Percentiles rank a stretch among this genome's conserved stretches.
Evolutionary conservation across 2,888 invertebrate genomes (phyloP).

Genomic region (Brachyopa scutellaris): DNA sequence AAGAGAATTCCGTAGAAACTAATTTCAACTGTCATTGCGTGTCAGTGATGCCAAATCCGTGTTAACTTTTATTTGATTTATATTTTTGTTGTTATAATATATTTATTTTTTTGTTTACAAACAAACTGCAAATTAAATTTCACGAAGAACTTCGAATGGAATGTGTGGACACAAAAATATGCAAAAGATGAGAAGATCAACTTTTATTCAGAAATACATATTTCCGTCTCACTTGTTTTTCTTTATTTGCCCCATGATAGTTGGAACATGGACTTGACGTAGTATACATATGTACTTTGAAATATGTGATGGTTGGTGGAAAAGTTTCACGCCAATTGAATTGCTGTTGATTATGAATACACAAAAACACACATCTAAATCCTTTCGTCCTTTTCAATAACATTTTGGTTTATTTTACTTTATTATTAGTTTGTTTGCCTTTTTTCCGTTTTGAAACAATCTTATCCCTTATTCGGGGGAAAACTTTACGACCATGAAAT

Average conservation of each 20-base stretch:
- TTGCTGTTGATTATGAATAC: not conserved
- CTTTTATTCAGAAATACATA: not conserved
- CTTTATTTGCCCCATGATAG: no score
- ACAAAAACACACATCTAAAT: no score
- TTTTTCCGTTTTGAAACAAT: not conserved
- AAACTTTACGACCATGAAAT: no score
- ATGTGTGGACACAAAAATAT: not conserved
- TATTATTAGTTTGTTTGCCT: no score
- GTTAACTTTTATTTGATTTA: constrained; percentile 30
- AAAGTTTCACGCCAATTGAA: not conserved
- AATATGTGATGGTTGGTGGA: no score
- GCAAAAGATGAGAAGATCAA: not conserved
- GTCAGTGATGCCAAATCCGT: constrained; percentile 51
- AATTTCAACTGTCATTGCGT: constrained; percentile 46
- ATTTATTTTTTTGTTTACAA: not conserved
- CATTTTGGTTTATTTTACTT: no score
- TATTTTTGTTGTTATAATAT: constrained; percentile 1
- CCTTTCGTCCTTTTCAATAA: no score
- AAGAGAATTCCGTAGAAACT: constrained; percentile 7
- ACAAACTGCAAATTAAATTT: constrained; percentile 35
- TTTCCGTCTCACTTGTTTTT: no score
- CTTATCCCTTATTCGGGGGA: not conserved
- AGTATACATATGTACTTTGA: no score
- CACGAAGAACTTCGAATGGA: not conserved
- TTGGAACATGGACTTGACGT: no score